Conservation (phyloP, 2,797 vertebrate genomes). For the Chelidonichthys spinosus region DNA sequence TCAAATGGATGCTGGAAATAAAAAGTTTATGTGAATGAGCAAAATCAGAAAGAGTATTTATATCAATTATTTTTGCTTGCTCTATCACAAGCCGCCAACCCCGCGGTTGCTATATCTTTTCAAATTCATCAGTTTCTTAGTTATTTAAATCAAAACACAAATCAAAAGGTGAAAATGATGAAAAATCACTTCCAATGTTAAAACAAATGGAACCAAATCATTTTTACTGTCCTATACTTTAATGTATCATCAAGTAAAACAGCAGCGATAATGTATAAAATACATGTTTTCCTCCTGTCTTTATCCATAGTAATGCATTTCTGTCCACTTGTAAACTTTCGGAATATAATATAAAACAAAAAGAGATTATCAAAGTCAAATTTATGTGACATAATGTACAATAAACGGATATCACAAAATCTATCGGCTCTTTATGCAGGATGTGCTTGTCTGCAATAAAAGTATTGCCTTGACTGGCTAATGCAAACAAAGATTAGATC, state of each 20-base stretch:
- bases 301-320: background rate
- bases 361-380: constrained; percentile 30
- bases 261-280: background rate
- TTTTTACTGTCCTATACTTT: background rate
- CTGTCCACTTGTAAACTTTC: background rate
- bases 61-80: background rate
- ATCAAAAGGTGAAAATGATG: background rate
- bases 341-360: constrained; percentile 10
- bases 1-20: background rate
- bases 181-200: background rate
- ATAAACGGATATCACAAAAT: constrained; percentile 55
- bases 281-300: background rate
- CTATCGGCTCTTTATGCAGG: constrained; percentile 30
- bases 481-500: constrained; percentile 72
- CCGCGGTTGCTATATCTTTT: background rate
- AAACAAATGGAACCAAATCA: background rate
- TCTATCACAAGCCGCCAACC: background rate
- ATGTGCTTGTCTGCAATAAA: constrained; percentile 35
- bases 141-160: background rate
- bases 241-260: background rate
- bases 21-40: background rate
- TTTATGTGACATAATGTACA: constrained; percentile 27
- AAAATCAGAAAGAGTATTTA: background rate
- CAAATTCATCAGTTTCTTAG: background rate
- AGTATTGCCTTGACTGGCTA: constrained; percentile 46